phyloP scores from a whole-genome alignment of 1,140 invertebrate genomes.

The Popillia japonica region DNA sequence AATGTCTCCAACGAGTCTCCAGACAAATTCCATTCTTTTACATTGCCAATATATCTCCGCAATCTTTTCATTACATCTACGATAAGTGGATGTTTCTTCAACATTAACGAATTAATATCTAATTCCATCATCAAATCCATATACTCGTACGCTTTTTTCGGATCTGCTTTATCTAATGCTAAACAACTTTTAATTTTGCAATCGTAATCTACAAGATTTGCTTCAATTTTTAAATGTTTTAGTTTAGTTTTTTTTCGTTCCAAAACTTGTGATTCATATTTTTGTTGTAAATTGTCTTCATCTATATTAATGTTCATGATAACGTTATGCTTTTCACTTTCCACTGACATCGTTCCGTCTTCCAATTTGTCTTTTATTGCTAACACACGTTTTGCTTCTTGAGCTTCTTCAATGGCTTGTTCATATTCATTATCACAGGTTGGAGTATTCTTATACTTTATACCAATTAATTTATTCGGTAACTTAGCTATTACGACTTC shows the following conservation, averaged over 20 bases:
- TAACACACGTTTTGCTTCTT: constrained; percentile 44
- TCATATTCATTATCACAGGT: constrained; percentile 52
- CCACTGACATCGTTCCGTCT: constrained; percentile 37
- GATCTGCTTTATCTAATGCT: constrained; percentile 60
- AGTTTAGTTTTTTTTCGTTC: constrained; percentile 49
- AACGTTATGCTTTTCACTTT: constrained; percentile 39
- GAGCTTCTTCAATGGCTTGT: constrained; percentile 49
- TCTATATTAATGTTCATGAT: constrained; percentile 46
- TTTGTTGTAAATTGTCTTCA: constrained; percentile 55
- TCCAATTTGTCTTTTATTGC: constrained; percentile 37
- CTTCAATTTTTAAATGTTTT: constrained; percentile 51
- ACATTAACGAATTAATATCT: constrained; percentile 77
- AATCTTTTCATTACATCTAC: constrained; percentile 74
- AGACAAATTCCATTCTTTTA: constrained; percentile 73
- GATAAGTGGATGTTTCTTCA: constrained; percentile 85
- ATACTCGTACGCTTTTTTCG: constrained; percentile 61
- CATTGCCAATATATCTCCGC: constrained; percentile 78
- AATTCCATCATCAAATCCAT: constrained; percentile 70
- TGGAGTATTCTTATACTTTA: constrained; percentile 40
- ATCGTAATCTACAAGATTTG: constrained; percentile 52
- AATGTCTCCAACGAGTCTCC: constrained; percentile 70
- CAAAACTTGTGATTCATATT: constrained; percentile 59
- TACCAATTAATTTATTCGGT: constrained; percentile 45
- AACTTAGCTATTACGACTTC: constrained; percentile 49
- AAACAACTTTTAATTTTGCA: constrained; percentile 53